Conservation (phyloP, 2,888 invertebrate species). For the Ophion obscuratus region DNA sequence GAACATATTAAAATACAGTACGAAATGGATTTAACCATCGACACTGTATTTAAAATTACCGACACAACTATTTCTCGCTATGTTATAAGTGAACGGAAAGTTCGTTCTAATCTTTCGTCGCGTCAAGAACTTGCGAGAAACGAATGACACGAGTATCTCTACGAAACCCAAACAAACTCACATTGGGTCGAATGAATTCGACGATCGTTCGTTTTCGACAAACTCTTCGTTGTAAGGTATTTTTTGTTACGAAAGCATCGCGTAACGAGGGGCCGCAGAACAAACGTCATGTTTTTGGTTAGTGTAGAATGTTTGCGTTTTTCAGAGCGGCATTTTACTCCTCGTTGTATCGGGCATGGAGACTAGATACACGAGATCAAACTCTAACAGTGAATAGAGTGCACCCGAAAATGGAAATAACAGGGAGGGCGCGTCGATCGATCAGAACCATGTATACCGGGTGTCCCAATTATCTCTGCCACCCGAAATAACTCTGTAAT, state of each 20-base stretch:
- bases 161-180: conserved; percentile 66
- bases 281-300: conserved; percentile 58
- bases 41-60: conserved; percentile 43
- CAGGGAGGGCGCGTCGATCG: no score
- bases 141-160: conserved; percentile 9
- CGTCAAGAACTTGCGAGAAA: conserved; percentile 29
- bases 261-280: conserved; percentile 50
- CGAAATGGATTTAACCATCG: background rate
- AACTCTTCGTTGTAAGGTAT: conserved; percentile 26
- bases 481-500: no score
- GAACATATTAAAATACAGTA: background rate
- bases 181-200: conserved; percentile 73
- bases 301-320: background rate
- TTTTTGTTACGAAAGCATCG: conserved; percentile 51
- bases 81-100: background rate
- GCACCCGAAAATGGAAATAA: no score
- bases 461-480: no score
- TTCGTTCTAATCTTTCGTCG: conserved; percentile 36
- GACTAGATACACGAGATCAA: no score
- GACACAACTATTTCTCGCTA: conserved; percentile 22
- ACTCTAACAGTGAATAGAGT: no score
- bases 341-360: background rate
- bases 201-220: conserved; percentile 52
- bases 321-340: background rate
- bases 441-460: no score